Percentiles rank a stretch among this genome's conserved stretches.
phyloP scores from a whole-genome alignment of 2,888 invertebrate species.

The Xylota segnis region DNA sequence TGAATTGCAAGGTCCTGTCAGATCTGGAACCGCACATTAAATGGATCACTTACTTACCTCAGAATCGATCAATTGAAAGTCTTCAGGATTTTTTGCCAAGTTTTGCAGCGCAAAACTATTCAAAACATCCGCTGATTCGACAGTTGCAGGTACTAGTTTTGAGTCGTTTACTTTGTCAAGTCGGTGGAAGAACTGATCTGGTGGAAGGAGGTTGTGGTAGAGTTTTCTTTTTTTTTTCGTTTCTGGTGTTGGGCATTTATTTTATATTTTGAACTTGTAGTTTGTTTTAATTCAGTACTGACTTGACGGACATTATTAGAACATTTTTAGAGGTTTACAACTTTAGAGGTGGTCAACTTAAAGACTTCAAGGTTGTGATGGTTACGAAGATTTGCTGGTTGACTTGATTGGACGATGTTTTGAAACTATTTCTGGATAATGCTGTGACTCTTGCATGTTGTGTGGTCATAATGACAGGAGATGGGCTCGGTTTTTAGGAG shows the following conservation, averaged over 20 bases:
- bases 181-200: slow-evolving; percentile 34
- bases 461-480: no score
- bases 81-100: slow-evolving; percentile 77
- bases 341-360: no score
- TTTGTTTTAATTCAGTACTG: no score
- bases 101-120: slow-evolving; percentile 44
- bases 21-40: slow-evolving; percentile 93
- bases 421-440: no score
- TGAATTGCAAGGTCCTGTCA: slow-evolving; percentile 93
- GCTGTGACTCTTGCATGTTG: no score
- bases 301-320: no score
- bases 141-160: slow-evolving; percentile 57
- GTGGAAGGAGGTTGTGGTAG: slow-evolving; percentile 17
- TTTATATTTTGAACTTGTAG: no score
- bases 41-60: slow-evolving; percentile 87
- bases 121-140: slow-evolving; percentile 53
- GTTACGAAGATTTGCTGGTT: no score
- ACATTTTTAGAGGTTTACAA: no score
- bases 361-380: no score
- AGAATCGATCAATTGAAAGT: slow-evolving; percentile 78
- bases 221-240: not conserved
- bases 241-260: slow-evolving; percentile 60
- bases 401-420: no score
- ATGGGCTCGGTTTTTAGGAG: no score
- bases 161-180: not conserved